phyloP scores from a whole-genome alignment of 2,797 vertebrate species.

The Xiphophorus birchmanni region DNA sequence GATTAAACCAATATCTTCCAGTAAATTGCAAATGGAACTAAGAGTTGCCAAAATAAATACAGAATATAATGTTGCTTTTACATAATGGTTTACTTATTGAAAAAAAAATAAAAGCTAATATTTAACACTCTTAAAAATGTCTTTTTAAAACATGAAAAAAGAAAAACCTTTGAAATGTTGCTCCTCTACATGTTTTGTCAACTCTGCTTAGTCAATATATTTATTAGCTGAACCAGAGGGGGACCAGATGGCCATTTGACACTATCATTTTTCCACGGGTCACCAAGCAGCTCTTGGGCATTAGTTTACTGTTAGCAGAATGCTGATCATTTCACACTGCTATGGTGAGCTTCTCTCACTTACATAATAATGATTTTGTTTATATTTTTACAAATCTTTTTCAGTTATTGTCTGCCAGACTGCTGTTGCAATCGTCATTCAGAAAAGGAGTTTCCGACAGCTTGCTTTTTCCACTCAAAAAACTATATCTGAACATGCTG shows the following conservation, averaged over 20 bases:
- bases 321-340: constrained; percentile 49
- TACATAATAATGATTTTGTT: constrained; percentile 59
- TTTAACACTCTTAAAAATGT: background rate
- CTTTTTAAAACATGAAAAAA: background rate
- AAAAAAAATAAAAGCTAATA: background rate
- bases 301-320: constrained; percentile 57
- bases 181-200: constrained; percentile 32
- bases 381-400: constrained; percentile 40
- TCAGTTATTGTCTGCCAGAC: constrained; percentile 58
- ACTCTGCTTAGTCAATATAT: constrained; percentile 60
- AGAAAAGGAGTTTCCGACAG: constrained; percentile 3
- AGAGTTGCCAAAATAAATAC: background rate
- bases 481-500: background rate
- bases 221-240: constrained; percentile 58
- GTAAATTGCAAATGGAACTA: background rate
- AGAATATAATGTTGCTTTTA: background rate
- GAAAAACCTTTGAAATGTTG: constrained; percentile 30
- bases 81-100: background rate
- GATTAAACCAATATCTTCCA: background rate
- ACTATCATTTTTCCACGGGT: constrained; percentile 61
- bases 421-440: constrained; percentile 27
- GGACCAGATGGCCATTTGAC: constrained; percentile 70
- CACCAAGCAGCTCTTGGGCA: constrained; percentile 50
- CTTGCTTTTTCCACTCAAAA: constrained; percentile 8
- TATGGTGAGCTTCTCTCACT: constrained; percentile 55